Base-by-base conservation (phyloP, 1,140 invertebrate genomes). In the Caenorhabditis tropicalis region DNA sequence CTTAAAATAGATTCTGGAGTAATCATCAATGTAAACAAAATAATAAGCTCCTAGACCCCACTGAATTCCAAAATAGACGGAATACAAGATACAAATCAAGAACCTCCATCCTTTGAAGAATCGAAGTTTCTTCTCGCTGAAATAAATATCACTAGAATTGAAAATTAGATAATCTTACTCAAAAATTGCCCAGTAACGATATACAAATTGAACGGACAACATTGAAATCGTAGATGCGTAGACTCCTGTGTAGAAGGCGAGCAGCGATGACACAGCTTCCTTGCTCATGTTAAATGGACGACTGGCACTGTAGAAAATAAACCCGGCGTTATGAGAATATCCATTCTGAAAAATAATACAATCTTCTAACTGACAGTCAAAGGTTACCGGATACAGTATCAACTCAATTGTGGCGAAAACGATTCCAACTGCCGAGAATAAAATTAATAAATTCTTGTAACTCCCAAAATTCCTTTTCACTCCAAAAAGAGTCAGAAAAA, bases 51-150 rank as follows among this genome's bases (percentile, higher is more conserved):
- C 58, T 1, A 65, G 9, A 19, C 7, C 58, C 58, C 58, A 65
- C 19, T 33, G 15, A 65, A 65, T 0, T 27, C 58, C 58, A 36
- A 33, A 65, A 3, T 4, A 15, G 2, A 19, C 2, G 4, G 58
- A 65, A n/a, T 65, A 65, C 2, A 19, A 10, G 16, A 65, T n/a
- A 3, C 58, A 33, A 65, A 65, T 33, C 12, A 65, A n/a, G 7
- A 65, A 36, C 19, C 58, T 33, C 58, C 58, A 65, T 65, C 58
- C 58, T 36, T 65, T 65, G 31, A 65, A 65, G 31, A 19, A 65
- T 4, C 31, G 4, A 7, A 65, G 31, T 19, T 33, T 33, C 0
- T 0, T 36, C 9, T 33, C 29, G 19, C 58, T 33, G 12, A 65
- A 60, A 7, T 0, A 9, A 5, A 60, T 15, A 60, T 19, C 15